Base-by-base conservation (phyloP, 2,888 invertebrate genomes). In the Meliscaeva auricollis region DNA sequence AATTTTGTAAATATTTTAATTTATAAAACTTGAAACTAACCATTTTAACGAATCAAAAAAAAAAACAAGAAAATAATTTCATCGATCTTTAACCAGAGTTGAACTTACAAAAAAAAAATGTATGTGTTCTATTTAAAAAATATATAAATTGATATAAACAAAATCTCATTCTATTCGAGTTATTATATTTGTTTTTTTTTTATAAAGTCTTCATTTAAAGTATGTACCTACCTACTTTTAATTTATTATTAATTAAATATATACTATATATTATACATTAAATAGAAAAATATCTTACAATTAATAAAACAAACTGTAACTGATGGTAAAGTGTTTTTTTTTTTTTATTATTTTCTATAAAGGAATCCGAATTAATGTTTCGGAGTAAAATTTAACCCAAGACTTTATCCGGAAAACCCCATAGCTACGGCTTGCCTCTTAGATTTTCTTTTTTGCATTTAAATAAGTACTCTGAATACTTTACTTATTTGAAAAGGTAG, bases 251-350 rank as follows among this genome's bases (percentile, higher is more conserved):
- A 75, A 84, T 79, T 80, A 84, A 80, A 75, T 84, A 84, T 80
- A 84, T 78, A 74, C 76, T 72, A 82, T 76, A 83, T 74, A 60
- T 50, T 69, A 76, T 79, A 79, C 79, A 79, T 84, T 76, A 72
- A 84, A 80, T 84, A 84, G 84, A 75, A 66, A 84, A 84, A 80
- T 84, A 80, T 84, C 84, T 84, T 75, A 75, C 44, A 79, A 79
- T 84, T 75, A 84, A 80, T 84, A 84, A 84, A 84, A 82, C 30
- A 54, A 76, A 48, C 46, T 64, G 56, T 75, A 81, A 81, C 69
- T 69, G 62, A 80, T 64, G 30, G 50, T 20, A 66, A 66, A 48
- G 11, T 32, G 48, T 50, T 4, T 35, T 30, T 62, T 15, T 5
- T 15, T 64, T 41, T 32, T 32, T 30, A 1, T 26, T 3, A 26